phyloP scores from a whole-genome alignment of 2,797 vertebrate species.

The Cyclopterus lumpus region DNA sequence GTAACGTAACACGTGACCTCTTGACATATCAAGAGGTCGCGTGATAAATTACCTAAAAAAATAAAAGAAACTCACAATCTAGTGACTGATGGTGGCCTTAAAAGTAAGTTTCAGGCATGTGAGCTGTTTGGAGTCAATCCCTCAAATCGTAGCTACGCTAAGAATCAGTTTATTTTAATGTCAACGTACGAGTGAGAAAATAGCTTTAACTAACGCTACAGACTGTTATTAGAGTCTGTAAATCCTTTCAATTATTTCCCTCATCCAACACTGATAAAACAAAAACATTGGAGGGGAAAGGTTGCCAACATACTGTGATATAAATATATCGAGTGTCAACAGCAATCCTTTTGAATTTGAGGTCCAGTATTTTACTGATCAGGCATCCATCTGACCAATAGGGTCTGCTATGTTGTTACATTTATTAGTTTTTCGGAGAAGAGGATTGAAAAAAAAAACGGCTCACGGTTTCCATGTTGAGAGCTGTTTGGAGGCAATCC shows the following conservation, averaged over 20 bases:
- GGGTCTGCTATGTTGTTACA: not conserved
- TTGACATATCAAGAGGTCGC: too few species aligned
- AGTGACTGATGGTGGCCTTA: too few species aligned
- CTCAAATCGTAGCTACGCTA: not conserved
- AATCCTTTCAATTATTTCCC: not conserved
- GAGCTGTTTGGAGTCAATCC: not conserved
- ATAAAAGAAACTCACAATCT: too few species aligned
- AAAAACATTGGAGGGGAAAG: not conserved
- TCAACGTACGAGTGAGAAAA: not conserved
- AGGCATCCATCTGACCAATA: not conserved
- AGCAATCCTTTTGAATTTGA: not conserved
- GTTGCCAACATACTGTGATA: not conserved
- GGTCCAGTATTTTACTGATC: not conserved
- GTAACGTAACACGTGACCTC: too few species aligned
- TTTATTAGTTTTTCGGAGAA: not conserved
- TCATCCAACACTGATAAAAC: not conserved
- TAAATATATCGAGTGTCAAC: not conserved
- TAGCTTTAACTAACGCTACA: not conserved
- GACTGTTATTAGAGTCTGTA: not conserved
- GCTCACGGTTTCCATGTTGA: not conserved
- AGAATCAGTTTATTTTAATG: not conserved
- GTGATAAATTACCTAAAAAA: too few species aligned
- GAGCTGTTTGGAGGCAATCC: not conserved
- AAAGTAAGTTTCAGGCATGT: too few species aligned
- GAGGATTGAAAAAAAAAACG: not conserved